These are phyloP conservation scores for Maccullochella peelii DNA, from an alignment of 2,113 vertebrate species.

Conservation along the genomic window DNA sequence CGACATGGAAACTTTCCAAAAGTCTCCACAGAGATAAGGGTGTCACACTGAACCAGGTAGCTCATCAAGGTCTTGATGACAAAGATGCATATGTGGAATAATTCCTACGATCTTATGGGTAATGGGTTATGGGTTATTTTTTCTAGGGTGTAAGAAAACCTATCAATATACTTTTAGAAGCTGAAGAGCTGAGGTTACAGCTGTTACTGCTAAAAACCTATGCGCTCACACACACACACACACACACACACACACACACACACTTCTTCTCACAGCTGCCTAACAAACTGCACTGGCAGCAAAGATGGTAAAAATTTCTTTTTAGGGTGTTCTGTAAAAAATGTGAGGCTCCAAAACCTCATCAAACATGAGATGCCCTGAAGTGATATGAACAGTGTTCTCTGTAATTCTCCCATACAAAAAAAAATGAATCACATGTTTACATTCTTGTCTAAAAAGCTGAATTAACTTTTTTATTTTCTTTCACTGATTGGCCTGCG, in stretches of 20 bases:
- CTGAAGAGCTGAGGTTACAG: conserved; percentile 63
- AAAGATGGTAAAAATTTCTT: conserved; percentile 31
- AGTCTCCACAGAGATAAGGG: conserved; percentile 61
- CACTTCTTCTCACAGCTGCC: conserved; percentile 45
- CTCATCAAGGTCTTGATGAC: conserved; percentile 42
- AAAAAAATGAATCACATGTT: conserved; percentile 32
- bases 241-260: conserved; percentile 3
- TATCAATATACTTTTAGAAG: conserved; percentile 55
- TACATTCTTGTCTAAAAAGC: conserved; percentile 48
- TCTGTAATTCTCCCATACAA: conserved; percentile 29
- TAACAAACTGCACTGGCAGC: conserved; percentile 53
- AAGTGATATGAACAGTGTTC: conserved; percentile 53
- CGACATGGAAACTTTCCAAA: conserved; percentile 70
- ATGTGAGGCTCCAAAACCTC: conserved; percentile 43
- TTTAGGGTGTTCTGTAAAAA: conserved; percentile 45
- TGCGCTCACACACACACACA: neutral
- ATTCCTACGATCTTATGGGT: conserved; percentile 3
- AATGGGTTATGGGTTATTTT: conserved; percentile 23
- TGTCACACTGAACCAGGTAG: conserved; percentile 40
- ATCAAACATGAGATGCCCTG: conserved; percentile 43
- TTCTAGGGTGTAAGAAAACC: conserved; percentile 42
- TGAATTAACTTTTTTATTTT: conserved; percentile 8
- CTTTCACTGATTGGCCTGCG: conserved; percentile 27
- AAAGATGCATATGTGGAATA: conserved; percentile 36
- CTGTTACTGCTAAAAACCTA: conserved; percentile 59